Conservation (phyloP, 2,888 invertebrate genomes). For the Strigamia maritima region DNA sequence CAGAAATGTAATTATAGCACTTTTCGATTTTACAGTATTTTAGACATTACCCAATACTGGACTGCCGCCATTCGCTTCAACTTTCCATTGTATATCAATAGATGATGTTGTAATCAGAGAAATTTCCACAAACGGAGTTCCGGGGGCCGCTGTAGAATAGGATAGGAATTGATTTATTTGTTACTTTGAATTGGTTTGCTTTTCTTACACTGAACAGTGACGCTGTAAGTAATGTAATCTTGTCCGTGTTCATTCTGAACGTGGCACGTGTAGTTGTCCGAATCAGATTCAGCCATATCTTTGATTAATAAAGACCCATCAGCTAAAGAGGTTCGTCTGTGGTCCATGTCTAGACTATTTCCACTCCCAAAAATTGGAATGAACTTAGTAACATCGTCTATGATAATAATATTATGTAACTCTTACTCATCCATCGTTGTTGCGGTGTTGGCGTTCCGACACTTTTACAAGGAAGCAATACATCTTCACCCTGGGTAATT, state of each 20-base stretch:
- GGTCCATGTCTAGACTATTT: constrained; percentile 52
- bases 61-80: constrained; percentile 33
- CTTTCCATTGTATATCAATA: constrained; percentile 58
- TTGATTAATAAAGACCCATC: constrained; percentile 87
- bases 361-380: constrained; percentile 21
- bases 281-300: constrained; percentile 77
- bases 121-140: constrained; percentile 64
- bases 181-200: too few species aligned
- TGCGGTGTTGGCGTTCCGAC: constrained; percentile 50
- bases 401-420: background rate
- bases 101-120: constrained; percentile 66
- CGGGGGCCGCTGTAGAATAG: constrained; percentile 55
- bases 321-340: constrained; percentile 78
- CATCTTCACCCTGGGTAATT: constrained; percentile 49
- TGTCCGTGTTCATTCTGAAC: too few species aligned
- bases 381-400: too few species aligned
- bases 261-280: too few species aligned
- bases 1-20: too few species aligned
- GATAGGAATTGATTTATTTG: too few species aligned
- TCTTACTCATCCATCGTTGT: constrained; percentile 47
- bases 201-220: constrained; percentile 88
- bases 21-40: too few species aligned
- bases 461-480: constrained; percentile 50
- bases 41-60: too few species aligned
- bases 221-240: constrained; percentile 89